Conservation (phyloP, 2,888 invertebrate species). For the Graphium colonna region DNA sequence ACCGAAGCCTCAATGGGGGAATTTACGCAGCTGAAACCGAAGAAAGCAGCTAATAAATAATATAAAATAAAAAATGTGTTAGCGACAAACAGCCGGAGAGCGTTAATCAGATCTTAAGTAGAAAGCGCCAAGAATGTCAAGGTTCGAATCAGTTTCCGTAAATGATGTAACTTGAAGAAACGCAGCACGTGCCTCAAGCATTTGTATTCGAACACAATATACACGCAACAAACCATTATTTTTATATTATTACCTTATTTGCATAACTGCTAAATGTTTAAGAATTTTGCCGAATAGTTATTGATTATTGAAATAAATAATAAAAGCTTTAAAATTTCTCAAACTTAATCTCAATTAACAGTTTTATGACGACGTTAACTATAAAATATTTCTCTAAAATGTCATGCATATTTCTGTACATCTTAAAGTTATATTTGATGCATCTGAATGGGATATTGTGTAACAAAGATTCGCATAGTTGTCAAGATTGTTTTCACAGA, state of each 20-base stretch:
- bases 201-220: background rate
- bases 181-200: slow-evolving; percentile 20
- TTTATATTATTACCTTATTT: background rate
- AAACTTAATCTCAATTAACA: background rate
- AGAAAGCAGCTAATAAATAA: too few species aligned
- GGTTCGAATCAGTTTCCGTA: slow-evolving; percentile 32
- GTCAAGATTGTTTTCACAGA: too few species aligned
- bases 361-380: background rate
- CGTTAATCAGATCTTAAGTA: slow-evolving; percentile 17
- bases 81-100: too few species aligned
- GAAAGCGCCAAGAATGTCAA: slow-evolving; percentile 39
- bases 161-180: slow-evolving; percentile 26
- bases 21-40: too few species aligned
- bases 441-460: too few species aligned
- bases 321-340: background rate
- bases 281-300: background rate
- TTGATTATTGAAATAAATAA: background rate
- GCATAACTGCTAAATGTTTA: background rate
- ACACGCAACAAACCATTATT: background rate
- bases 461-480: too few species aligned
- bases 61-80: too few species aligned
- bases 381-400: background rate
- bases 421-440: too few species aligned
- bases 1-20: too few species aligned
- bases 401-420: too few species aligned